phyloP scores from a whole-genome alignment of 1,140 invertebrate species.

The Steinernema feltiae region DNA sequence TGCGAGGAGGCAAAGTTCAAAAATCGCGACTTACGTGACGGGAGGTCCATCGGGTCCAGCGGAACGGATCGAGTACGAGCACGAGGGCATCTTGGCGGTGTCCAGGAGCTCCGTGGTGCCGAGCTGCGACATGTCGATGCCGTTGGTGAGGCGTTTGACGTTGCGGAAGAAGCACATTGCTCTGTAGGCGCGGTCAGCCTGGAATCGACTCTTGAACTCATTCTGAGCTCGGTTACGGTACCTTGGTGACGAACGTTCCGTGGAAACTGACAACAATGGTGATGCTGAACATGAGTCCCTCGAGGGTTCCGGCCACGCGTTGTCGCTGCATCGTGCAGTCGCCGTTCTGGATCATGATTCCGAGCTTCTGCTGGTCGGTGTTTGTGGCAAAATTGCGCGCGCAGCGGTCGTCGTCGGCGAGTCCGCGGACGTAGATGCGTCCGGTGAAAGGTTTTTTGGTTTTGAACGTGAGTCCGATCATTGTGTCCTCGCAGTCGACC shows the following conservation, averaged over 20 bases:
- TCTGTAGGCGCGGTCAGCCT: slow-evolving; percentile 47
- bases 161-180: slow-evolving; percentile 56
- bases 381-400: slow-evolving; percentile 49
- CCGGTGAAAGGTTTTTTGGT: slow-evolving; percentile 56
- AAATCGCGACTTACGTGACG: slow-evolving; percentile 33
- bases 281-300: slow-evolving; percentile 52
- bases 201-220: neutral
- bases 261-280: slow-evolving; percentile 56
- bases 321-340: slow-evolving; percentile 55
- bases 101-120: slow-evolving; percentile 50
- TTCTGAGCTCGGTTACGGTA: neutral
- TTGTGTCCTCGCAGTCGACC: slow-evolving; percentile 41
- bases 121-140: slow-evolving; percentile 46
- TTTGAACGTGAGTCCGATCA: slow-evolving; percentile 52
- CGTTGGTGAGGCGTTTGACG: slow-evolving; percentile 50
- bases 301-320: slow-evolving; percentile 49
- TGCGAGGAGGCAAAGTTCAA: too few relatives aligned
- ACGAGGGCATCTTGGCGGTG: slow-evolving; percentile 47
- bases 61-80: slow-evolving; percentile 43
- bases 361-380: slow-evolving; percentile 49
- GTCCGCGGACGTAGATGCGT: slow-evolving; percentile 46
- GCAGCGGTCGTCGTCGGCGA: slow-evolving; percentile 24
- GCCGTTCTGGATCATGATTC: slow-evolving; percentile 54
- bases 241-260: slow-evolving; percentile 53
- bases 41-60: slow-evolving; percentile 41